Evolutionary conservation across 2,888 invertebrate species (phyloP).

Genomic region (Acanthosepion pharaonis): DNA sequence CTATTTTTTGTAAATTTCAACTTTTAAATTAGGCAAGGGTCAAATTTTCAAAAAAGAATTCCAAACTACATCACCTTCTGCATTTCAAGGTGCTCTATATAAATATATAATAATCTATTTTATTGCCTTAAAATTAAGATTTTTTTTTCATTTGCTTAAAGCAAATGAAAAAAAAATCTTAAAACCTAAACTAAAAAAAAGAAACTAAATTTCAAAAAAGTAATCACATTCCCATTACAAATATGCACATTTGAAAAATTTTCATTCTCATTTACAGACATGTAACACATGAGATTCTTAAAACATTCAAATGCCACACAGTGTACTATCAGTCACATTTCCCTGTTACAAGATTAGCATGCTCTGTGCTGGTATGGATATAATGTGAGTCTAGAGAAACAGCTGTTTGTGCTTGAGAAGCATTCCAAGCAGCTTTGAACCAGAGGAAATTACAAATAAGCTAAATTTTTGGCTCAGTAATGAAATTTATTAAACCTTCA

Average conservation of each 20-base stretch:
- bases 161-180: too few relatives aligned
- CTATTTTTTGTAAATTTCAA: background rate
- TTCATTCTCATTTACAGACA: background rate
- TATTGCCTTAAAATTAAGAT: too few relatives aligned
- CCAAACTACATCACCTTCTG: background rate
- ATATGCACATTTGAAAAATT: too few relatives aligned
- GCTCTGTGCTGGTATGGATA: background rate
- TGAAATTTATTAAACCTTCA: background rate
- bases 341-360: background rate
- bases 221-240: too few relatives aligned
- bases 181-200: too few relatives aligned
- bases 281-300: background rate
- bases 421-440: constrained; percentile 15
- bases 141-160: too few relatives aligned
- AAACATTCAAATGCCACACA: background rate
- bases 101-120: too few relatives aligned
- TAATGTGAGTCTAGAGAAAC: background rate
- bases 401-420: background rate
- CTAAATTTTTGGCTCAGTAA: background rate
- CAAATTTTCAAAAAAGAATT: background rate
- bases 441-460: constrained; percentile 12
- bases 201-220: too few relatives aligned
- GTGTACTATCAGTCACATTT: background rate
- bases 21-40: background rate
- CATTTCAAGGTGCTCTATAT: background rate